Conservation (phyloP, 2,888 invertebrate species). For the Athrips mouffetella region DNA sequence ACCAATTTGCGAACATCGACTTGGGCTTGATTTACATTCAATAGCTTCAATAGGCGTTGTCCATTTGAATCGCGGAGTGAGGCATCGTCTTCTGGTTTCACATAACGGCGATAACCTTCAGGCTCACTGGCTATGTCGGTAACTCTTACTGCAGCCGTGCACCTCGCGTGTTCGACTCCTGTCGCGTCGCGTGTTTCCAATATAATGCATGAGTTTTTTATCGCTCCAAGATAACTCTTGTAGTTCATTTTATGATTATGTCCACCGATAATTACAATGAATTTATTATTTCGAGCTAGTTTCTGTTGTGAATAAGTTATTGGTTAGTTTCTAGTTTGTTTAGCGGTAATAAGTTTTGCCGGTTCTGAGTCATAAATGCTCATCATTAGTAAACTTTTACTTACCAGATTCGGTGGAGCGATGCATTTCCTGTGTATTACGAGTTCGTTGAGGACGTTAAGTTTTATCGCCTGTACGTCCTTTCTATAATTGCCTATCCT, state of each 20-base stretch:
- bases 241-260: conserved; percentile 5
- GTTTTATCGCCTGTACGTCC: no score
- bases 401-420: background rate
- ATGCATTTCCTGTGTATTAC: no score
- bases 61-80: background rate
- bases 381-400: background rate
- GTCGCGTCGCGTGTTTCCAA: conserved; percentile 6
- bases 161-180: conserved; percentile 18
- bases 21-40: background rate
- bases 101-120: background rate
- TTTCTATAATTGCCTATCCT: no score
- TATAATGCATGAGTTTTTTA: conserved; percentile 10
- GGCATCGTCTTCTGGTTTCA: background rate
- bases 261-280: background rate
- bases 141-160: conserved; percentile 2
- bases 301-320: background rate
- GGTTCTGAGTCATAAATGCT: background rate
- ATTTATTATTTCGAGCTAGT: background rate
- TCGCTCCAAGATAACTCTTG: conserved; percentile 13
- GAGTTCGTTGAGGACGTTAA: no score
- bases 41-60: background rate
- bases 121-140: background rate
- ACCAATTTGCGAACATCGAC: conserved; percentile 4
- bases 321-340: no score
- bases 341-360: no score